phyloP scores from a whole-genome alignment of 2,113 vertebrate species.

The Andinoacara biseriatus region DNA sequence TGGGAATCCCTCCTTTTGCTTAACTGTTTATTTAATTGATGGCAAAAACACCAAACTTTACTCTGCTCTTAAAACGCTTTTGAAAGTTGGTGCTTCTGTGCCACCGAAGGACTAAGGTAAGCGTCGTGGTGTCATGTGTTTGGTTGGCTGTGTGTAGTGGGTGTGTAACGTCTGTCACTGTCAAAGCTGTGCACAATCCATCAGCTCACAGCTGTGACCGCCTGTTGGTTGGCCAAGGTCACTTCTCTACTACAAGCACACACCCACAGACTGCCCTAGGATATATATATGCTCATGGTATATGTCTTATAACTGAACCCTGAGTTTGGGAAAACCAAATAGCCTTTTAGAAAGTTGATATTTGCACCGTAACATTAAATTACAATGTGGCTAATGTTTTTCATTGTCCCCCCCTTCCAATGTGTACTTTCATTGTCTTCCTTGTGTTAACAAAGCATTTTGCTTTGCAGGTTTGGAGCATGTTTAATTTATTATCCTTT shows the following conservation, averaged over 20 bases:
- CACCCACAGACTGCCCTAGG: background rate
- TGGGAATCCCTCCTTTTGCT: background rate
- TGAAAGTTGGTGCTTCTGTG: background rate
- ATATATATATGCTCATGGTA: slow-evolving; percentile 15
- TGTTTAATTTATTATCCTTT: background rate
- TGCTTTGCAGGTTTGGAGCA: background rate
- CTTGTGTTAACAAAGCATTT: slow-evolving; percentile 13
- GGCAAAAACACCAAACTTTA: background rate
- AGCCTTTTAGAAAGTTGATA: too few relatives aligned
- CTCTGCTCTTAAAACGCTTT: background rate
- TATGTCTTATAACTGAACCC: background rate
- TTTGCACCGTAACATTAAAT: too few relatives aligned
- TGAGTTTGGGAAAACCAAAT: slow-evolving; percentile 8
- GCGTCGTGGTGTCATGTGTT: background rate
- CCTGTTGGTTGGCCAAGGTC: slow-evolving; percentile 60
- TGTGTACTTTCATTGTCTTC: background rate
- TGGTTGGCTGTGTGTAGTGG: background rate
- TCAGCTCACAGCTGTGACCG: slow-evolving; percentile 62
- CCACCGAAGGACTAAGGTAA: background rate
- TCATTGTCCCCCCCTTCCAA: background rate
- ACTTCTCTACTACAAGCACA: background rate
- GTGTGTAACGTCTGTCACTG: slow-evolving; percentile 10
- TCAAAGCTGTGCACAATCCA: slow-evolving; percentile 50
- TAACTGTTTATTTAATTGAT: background rate
- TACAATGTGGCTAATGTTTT: too few relatives aligned